Percentiles rank a stretch among this genome's conserved stretches.
Conservation (phyloP, 1,140 invertebrate species). For the Sminthurides bifidus region DNA sequence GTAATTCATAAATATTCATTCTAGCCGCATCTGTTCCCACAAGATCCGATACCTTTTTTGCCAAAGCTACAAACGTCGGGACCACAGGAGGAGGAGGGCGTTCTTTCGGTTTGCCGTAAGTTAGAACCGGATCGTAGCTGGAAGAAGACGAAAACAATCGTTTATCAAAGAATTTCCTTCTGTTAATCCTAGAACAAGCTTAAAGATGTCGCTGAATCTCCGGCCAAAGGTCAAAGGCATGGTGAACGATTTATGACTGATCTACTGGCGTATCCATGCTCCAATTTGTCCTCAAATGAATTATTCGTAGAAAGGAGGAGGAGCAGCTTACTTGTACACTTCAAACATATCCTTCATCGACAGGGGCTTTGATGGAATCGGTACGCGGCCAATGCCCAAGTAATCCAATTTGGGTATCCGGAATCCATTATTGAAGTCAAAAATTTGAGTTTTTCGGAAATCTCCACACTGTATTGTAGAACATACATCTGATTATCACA, state of each 20-base stretch:
- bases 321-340: constrained; percentile 29
- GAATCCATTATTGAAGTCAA: constrained; percentile 56
- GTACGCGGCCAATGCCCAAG: constrained; percentile 49
- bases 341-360: constrained; percentile 25
- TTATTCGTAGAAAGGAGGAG: not conserved
- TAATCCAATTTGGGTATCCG: constrained; percentile 44
- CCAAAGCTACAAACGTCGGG: constrained; percentile 60
- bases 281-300: not conserved
- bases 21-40: not conserved
- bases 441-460: constrained; percentile 50
- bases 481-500: too few species aligned
- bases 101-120: constrained; percentile 55
- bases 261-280: not conserved
- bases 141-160: not conserved
- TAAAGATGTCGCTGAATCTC: not conserved
- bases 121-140: constrained; percentile 62
- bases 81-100: constrained; percentile 50
- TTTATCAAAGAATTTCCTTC: not conserved
- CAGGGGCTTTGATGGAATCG: constrained; percentile 33
- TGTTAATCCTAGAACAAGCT: not conserved
- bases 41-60: constrained; percentile 47
- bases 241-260: not conserved
- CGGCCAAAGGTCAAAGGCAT: not conserved
- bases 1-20: not conserved
- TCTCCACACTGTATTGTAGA: too few species aligned